These are phyloP conservation scores for Horisme vitalbata DNA, from an alignment of 2,888 invertebrate species.

Conservation along the genomic window DNA sequence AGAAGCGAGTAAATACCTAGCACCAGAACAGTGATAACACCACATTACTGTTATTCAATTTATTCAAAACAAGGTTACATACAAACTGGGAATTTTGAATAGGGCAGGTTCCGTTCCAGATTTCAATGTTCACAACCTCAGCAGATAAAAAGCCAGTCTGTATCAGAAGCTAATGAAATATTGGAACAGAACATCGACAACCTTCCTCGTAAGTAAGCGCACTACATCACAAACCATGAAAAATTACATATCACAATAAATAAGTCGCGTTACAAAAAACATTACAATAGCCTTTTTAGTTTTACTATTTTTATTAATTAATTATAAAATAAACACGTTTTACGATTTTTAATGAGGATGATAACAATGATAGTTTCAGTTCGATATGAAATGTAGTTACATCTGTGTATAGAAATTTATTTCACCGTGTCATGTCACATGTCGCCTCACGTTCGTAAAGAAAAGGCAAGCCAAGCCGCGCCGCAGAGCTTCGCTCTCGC, in stretches of 20 bases:
- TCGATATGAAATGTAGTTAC: conserved; percentile 29
- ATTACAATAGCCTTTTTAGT: conserved; percentile 65
- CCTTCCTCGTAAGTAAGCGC: conserved; percentile 11
- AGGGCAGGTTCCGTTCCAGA: conserved; percentile 16
- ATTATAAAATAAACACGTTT: conserved; percentile 53
- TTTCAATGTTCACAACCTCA: conserved; percentile 1
- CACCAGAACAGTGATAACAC: conserved; percentile 29
- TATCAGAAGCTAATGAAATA: conserved; percentile 10
- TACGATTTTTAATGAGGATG: conserved; percentile 64
- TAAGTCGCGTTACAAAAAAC: conserved; percentile 58
- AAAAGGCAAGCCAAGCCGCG: conserved; percentile 14
- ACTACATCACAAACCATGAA: conserved; percentile 42
- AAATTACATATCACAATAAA: conserved; percentile 63
- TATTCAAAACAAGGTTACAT: conserved; percentile 19
- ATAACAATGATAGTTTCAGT: conserved; percentile 36
- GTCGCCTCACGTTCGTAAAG: background rate
- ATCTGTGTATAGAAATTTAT: conserved; percentile 64
- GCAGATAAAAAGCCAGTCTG: conserved; percentile 10
- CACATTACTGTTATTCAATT: conserved; percentile 13
- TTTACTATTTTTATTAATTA: conserved; percentile 70
- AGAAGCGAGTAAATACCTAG: conserved; percentile 22
- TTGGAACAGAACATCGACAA: conserved; percentile 11
- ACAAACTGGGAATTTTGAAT: conserved; percentile 18
- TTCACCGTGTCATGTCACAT: conserved; percentile 40
- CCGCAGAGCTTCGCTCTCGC: conserved; percentile 26